Evolutionary conservation across 2,888 invertebrate genomes (phyloP), one percentile per base, ranked within the genome.

Genomic region (Rugalucina vietnamica): DNA sequence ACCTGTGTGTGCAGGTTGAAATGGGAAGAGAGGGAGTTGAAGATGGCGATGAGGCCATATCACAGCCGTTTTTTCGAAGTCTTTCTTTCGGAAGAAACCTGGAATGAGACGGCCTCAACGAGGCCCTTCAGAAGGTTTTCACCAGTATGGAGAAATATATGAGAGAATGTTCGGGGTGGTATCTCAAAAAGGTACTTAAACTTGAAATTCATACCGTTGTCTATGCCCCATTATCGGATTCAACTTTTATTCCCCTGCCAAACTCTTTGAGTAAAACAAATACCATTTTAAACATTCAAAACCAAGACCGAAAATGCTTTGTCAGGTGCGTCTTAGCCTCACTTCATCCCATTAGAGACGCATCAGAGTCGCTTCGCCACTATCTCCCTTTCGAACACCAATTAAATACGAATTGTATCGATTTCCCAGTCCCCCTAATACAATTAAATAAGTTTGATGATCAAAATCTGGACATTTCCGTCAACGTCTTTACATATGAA

Each of bases 131-230:
- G 39, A 76, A 65, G 24, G 74, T 81, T 73, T 57, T 54, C 18
- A 75, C 36, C 18, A 70, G 71, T 34, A 34, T 84, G 37, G 81
- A 81, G 29, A 27, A 81, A 36, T 81, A 60, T 50, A 77, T 81
- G 72, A 14, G 82, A n/a, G 54, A 78, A 34, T 71, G 77, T 24
- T 73, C 60, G 1, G 78, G 75, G 24, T 84, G 84, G 84, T 76
- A 39, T 39, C 0, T 84, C 14, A 72, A 57, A 29, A 75, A 71
- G 43, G 81, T 84, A 1, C 21, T 70, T 21, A 49, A 70, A 27
- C 71, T 82, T 0, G 82, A 82, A 79, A 79, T 82, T 21, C 81
- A 81, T 39, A 77, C 80, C n/a, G 72, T 84, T 2, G 18, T 0
- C 10, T 84, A 81, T 43, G 39, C 43, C 70, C 84, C 84, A 0